These are phyloP conservation scores for Neria commutata DNA, from an alignment of 2,888 invertebrate species.

Conservation along the genomic window DNA sequence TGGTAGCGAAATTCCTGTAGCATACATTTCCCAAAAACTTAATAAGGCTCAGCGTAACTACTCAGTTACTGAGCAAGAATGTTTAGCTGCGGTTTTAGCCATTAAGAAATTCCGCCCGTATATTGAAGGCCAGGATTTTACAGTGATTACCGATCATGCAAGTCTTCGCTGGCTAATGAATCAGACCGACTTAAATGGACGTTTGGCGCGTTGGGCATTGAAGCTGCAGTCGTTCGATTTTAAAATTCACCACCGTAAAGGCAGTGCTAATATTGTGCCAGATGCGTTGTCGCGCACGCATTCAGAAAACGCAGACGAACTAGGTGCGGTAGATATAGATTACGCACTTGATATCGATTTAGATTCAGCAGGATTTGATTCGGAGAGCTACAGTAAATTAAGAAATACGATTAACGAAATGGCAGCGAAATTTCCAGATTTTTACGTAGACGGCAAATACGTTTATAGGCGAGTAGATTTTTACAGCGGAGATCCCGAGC, in stretches of 20 bases:
- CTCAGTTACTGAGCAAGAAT: conserved; percentile 24
- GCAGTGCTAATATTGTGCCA: conserved; percentile 28
- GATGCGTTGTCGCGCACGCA: conserved; percentile 21
- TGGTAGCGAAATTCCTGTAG: conserved; percentile 7
- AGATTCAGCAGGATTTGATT: not conserved
- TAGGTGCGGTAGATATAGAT: not conserved
- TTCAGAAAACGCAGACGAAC: not conserved
- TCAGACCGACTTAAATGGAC: conserved; percentile 37
- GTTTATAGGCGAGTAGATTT: conserved; percentile 11
- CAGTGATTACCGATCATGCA: conserved; percentile 36
- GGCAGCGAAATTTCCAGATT: conserved; percentile 3
- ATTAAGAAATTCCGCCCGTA: conserved; percentile 27
- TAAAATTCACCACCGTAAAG: conserved; percentile 37
- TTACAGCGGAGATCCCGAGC: not conserved
- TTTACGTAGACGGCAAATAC: not conserved
- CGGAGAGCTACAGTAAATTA: not conserved
- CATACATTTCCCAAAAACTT: conserved; percentile 20
- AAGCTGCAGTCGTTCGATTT: conserved; percentile 34
- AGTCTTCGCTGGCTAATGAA: conserved; percentile 38
- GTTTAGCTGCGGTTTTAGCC: conserved; percentile 20
- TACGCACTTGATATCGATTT: not conserved
- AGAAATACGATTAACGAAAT: not conserved
- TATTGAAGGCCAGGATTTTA: conserved; percentile 22
- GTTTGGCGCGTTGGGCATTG: conserved; percentile 38
- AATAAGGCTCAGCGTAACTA: conserved; percentile 21